These are phyloP conservation scores for Struthidea cinerea DNA, from an alignment of 2,113 vertebrate species.

Conservation along the genomic window DNA sequence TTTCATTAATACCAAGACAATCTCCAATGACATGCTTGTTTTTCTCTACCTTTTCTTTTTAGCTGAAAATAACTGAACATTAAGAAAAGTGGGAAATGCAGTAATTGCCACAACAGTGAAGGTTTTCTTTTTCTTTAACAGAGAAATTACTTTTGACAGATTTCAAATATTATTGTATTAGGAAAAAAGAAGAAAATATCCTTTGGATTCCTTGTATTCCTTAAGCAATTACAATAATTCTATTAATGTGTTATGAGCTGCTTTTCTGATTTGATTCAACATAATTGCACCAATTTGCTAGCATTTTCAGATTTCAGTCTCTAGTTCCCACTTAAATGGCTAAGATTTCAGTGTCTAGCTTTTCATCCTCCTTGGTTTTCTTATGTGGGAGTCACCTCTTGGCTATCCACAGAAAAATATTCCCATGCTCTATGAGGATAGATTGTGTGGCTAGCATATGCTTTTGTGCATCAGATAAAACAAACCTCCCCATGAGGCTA, in stretches of 20 bases:
- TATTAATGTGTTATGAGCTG: neutral
- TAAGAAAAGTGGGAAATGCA: neutral
- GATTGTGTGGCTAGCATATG: neutral
- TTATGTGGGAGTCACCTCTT: neutral
- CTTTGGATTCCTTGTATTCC: neutral
- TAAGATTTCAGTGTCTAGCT: neutral
- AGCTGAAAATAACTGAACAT: neutral
- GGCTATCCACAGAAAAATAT: neutral
- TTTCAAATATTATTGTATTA: neutral
- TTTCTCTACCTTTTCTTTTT: neutral
- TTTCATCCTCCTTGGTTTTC: neutral
- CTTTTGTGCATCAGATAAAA: neutral
- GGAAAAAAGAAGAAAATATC: neutral
- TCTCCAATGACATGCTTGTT: neutral
- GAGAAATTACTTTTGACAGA: neutral
- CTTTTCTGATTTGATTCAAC: neutral
- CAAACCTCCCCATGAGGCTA: neutral
- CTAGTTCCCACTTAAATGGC: neutral
- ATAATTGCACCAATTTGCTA: neutral
- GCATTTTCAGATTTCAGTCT: neutral
- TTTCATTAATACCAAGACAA: neutral
- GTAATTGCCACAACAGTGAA: neutral
- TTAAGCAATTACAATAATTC: neutral
- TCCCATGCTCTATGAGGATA: neutral
- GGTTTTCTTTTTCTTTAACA: neutral